Evolutionary conservation across 2,888 invertebrate genomes (phyloP).

Genomic region (Aphidoletes aphidimyza): DNA sequence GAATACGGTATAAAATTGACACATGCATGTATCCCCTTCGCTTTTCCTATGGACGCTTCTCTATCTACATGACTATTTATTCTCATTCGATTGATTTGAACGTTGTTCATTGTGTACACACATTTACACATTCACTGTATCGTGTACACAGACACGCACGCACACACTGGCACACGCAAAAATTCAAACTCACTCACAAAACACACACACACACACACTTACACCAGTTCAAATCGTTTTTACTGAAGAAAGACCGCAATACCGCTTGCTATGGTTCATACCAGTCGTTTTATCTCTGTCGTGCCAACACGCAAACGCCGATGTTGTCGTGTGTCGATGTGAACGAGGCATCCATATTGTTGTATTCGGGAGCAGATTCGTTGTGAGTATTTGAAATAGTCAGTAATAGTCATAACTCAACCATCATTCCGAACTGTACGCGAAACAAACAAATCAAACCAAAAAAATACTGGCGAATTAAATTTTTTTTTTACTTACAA

Average conservation of each 20-base stretch:
- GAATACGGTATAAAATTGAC: background rate
- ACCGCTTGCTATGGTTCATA: background rate
- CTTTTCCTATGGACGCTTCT: background rate
- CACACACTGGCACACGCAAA: no score
- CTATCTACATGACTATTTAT: background rate
- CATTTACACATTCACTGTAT: background rate
- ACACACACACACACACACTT: background rate
- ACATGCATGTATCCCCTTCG: background rate
- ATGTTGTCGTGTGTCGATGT: slow-evolving; percentile 30
- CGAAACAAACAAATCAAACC: background rate
- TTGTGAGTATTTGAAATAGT: slow-evolving; percentile 45
- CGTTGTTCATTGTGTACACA: background rate
- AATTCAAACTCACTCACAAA: background rate
- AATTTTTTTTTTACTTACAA: slow-evolving; percentile 42
- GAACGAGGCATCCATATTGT: slow-evolving; percentile 49
- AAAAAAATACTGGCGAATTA: no score
- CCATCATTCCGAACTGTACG: slow-evolving; percentile 48
- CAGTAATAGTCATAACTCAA: slow-evolving; percentile 51
- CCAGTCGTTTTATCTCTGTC: background rate
- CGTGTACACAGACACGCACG: no score
- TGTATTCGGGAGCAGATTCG: slow-evolving; percentile 23
- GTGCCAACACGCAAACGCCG: background rate
- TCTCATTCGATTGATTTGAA: background rate
- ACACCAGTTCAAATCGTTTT: background rate
- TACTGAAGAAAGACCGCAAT: slow-evolving; percentile 4